These are phyloP conservation scores for Platichthys stellatus DNA, from an alignment of 2,113 vertebrate species.

Conservation along the genomic window DNA sequence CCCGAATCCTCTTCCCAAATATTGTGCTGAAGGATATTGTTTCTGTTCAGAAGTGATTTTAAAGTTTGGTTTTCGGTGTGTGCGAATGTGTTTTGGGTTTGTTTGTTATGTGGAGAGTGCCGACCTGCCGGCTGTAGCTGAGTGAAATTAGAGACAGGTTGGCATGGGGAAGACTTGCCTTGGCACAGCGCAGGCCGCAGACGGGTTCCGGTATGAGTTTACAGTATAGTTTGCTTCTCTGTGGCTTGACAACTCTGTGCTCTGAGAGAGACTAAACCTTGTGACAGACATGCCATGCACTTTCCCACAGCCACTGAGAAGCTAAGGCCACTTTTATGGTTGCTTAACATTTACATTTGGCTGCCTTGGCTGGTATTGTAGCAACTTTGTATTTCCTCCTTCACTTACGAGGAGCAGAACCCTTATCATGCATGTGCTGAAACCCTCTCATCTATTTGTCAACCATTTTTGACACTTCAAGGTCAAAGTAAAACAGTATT, in stretches of 20 bases:
- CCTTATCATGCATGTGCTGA: not conserved
- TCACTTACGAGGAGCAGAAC: slow-evolving; percentile 27
- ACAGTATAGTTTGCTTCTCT: slow-evolving; percentile 66
- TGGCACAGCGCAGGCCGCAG: slow-evolving; percentile 69
- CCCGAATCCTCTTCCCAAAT: slow-evolving; percentile 39
- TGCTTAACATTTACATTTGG: slow-evolving; percentile 57
- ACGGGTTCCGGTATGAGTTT: slow-evolving; percentile 73
- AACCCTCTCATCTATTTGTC: slow-evolving; percentile 10
- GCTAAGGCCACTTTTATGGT: slow-evolving; percentile 61
- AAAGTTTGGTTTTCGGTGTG: slow-evolving; percentile 37
- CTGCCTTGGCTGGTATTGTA: slow-evolving; percentile 41
- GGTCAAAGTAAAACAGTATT: slow-evolving; percentile 14
- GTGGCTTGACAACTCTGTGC: slow-evolving; percentile 72
- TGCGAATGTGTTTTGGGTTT: slow-evolving; percentile 42
- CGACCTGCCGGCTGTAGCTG: slow-evolving; percentile 49
- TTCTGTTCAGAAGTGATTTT: slow-evolving; percentile 31
- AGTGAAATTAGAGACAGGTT: slow-evolving; percentile 69
- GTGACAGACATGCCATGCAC: slow-evolving; percentile 67
- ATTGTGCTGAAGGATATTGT: slow-evolving; percentile 35
- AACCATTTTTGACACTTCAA: slow-evolving; percentile 19
- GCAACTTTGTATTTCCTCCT: slow-evolving; percentile 17
- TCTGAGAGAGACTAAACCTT: slow-evolving; percentile 65
- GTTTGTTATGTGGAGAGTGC: slow-evolving; percentile 51
- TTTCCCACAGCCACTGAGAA: slow-evolving; percentile 71
- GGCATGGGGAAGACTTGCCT: slow-evolving; percentile 60